Evolutionary conservation across 1,140 invertebrate genomes (phyloP), one percentile per base, ranked within the genome.

Genomic region (Nautilus pompilius): DNA sequence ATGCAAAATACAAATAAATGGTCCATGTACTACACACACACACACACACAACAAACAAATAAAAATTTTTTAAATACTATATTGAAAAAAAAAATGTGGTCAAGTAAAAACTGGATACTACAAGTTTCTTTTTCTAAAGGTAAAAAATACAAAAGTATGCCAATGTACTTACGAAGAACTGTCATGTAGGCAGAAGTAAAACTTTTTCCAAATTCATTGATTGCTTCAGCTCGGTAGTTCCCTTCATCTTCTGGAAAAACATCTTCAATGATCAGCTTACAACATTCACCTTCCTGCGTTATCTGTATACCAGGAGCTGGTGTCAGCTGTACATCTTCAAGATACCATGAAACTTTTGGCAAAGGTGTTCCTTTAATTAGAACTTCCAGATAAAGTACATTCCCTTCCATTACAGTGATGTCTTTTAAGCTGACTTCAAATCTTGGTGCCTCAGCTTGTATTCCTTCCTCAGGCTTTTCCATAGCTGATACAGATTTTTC

Each of bases 191-290:
- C 74, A 28, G 73, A 75, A 22, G 77, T 75, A 0, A 69, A 67
- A n/a, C 70, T 69, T 24, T 70, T 70, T n/a, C 82, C 82, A 59
- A 67, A 72, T 29, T 76, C 69, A 63, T 81, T 82, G 48, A 57
- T 65, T 10, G 73, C 70, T 56, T 79, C 78, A 8, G 81, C 69
- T 57, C 71, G 72, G 62, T 83, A 83, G 61, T 77, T 73, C 22
- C 79, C 82, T 66, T 76, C 73, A 65, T 83, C 80, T 62, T 80
- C 78, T 6, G 74, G 63, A 46, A 80, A 76, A 5, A 78, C 75
- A 33, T 81, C 73, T 10, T 62, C 54, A n/a, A 82, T 74, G n/a
- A 69, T 67, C 29, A 82, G 64, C 22, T 70, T 61, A 46, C 75
- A 75, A 26, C 60, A 68, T 22, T 71, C 66, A 30, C 75, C 60